Conservation (phyloP, 1,140 invertebrate species). For the Nephotettix cincticeps region DNA sequence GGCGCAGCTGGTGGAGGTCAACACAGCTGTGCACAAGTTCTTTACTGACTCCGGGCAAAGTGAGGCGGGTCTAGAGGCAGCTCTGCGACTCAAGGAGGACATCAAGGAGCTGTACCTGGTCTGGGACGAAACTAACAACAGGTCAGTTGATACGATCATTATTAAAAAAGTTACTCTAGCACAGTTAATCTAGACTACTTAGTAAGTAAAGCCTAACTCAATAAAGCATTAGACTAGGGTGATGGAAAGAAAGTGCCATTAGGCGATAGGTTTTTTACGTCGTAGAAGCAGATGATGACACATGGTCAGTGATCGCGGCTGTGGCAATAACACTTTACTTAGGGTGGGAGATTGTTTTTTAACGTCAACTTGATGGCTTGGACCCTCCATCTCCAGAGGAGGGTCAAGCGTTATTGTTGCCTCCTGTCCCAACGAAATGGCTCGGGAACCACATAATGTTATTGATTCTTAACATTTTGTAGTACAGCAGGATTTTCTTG, state of each 20-base stretch:
- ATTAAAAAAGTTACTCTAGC: too few species aligned
- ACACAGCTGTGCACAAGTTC: conserved; percentile 72
- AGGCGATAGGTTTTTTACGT: conserved; percentile 13
- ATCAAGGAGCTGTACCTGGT: conserved; percentile 71
- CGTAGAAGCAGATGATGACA: too few species aligned
- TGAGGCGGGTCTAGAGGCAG: conserved; percentile 36
- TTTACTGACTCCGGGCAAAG: conserved; percentile 55
- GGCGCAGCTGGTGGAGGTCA: conserved; percentile 66
- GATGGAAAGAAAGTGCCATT: too few species aligned
- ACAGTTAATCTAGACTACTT: too few species aligned
- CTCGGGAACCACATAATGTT: too few species aligned
- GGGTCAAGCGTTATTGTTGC: too few species aligned
- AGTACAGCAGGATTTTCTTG: too few species aligned
- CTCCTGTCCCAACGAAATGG: too few species aligned
- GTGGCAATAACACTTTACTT: conserved; percentile 26
- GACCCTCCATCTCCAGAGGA: neutral
- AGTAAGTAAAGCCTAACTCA: too few species aligned
- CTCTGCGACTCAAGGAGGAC: conserved; percentile 61
- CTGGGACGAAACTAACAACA: conserved; percentile 74
- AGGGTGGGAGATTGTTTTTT: conserved; percentile 27
- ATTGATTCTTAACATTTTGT: too few species aligned
- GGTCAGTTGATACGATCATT: too few species aligned
- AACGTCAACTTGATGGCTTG: conserved; percentile 28
- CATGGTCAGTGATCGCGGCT: neutral
- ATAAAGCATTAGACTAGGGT: too few species aligned